Evolutionary conservation across 1,140 invertebrate genomes (phyloP).

Genomic region (Neodiprion fabricii): DNA sequence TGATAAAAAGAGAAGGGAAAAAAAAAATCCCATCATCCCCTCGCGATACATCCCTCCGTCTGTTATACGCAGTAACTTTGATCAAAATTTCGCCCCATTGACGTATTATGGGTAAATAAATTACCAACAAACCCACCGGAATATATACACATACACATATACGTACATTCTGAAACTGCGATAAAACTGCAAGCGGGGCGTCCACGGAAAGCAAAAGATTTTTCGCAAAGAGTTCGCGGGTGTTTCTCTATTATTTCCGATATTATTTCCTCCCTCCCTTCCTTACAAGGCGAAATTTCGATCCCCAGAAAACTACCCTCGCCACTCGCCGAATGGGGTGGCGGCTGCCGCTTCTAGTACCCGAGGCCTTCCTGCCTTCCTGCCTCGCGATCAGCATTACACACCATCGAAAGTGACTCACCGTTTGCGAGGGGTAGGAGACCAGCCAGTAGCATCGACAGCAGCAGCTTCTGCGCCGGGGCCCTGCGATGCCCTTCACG

Average conservation of each 20-base stretch:
- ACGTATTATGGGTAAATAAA: slow-evolving; percentile 1
- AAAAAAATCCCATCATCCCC: no score
- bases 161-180: no score
- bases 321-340: slow-evolving; percentile 6
- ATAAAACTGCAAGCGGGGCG: no score
- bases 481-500: slow-evolving; percentile 44
- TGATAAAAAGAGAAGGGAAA: no score
- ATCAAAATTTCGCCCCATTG: slow-evolving; percentile 2
- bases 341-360: not conserved
- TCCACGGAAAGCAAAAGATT: no score
- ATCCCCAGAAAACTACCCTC: slow-evolving; percentile 24
- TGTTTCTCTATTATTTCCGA: no score
- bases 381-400: no score
- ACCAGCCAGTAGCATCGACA: slow-evolving; percentile 39
- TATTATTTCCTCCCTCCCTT: slow-evolving; percentile 3
- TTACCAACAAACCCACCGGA: no score
- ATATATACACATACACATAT: no score
- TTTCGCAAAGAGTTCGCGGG: no score
- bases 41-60: not conserved
- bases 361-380: not conserved
- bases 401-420: slow-evolving; percentile 45
- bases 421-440: slow-evolving; percentile 51
- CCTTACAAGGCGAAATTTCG: slow-evolving; percentile 1
- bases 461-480: slow-evolving; percentile 42
- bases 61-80: not conserved